Conservation (phyloP, 2,113 vertebrate species). For the Paramisgurnus dabryanus region DNA sequence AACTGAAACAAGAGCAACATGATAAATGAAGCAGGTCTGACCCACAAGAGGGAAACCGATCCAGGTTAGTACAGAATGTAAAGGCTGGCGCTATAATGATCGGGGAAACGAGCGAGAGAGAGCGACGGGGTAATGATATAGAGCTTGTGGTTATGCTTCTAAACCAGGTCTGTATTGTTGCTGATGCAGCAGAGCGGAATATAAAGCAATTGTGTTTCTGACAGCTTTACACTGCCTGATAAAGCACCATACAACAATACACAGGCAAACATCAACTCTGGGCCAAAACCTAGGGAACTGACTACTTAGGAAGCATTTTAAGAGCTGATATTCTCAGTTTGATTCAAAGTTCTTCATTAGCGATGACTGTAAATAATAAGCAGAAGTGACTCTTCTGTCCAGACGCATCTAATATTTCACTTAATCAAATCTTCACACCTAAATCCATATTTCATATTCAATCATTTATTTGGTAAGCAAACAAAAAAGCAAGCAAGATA, state of each 20-base stretch:
- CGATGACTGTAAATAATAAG: too few relatives aligned
- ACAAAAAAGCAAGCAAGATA: too few relatives aligned
- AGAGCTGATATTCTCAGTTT: too few relatives aligned
- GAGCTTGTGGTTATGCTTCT: constrained; percentile 42
- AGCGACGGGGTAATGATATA: constrained; percentile 5
- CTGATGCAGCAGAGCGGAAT: constrained; percentile 69
- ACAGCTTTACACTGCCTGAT: constrained; percentile 71
- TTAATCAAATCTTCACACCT: too few relatives aligned
- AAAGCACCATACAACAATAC: constrained; percentile 61
- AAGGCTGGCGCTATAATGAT: constrained; percentile 70
- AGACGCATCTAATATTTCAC: too few relatives aligned
- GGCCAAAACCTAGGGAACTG: too few relatives aligned
- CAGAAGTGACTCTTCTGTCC: too few relatives aligned
- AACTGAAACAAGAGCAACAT: constrained; percentile 78
- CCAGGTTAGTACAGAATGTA: constrained; percentile 70
- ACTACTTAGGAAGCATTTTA: too few relatives aligned
- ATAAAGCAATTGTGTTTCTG: constrained; percentile 70
- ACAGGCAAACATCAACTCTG: constrained; percentile 25
- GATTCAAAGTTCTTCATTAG: too few relatives aligned
- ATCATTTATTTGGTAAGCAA: too few relatives aligned
- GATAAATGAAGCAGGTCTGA: constrained; percentile 76
- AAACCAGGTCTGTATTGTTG: constrained; percentile 67
- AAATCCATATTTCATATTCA: neutral
- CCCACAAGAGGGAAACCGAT: constrained; percentile 68
- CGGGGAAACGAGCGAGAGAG: constrained; percentile 50